phyloP scores from a whole-genome alignment of 2,888 invertebrate species.

The Agonum fuliginosum region DNA sequence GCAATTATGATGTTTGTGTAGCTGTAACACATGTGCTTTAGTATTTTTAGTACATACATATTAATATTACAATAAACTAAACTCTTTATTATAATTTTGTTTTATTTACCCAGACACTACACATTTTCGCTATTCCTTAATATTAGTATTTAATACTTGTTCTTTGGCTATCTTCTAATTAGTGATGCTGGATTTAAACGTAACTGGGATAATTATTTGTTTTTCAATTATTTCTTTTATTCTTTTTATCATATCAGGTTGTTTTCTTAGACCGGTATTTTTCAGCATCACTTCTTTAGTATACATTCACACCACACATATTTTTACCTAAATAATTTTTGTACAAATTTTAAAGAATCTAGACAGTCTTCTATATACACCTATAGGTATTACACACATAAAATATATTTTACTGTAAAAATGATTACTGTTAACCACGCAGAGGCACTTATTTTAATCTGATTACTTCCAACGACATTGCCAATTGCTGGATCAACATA shows the following conservation, averaged over 20 bases:
- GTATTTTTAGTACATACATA: constrained; percentile 48
- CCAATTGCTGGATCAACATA: constrained; percentile 66
- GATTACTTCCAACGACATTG: constrained; percentile 25
- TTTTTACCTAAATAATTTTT: constrained; percentile 37
- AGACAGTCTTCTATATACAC: constrained; percentile 52
- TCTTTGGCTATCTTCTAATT: too few species aligned
- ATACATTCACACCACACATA: constrained; percentile 37
- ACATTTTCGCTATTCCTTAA: not conserved
- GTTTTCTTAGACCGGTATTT: too few species aligned
- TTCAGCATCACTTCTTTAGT: too few species aligned
- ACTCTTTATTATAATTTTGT: constrained; percentile 44
- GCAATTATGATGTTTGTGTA: constrained; percentile 38
- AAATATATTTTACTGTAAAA: constrained; percentile 23
- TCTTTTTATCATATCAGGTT: too few species aligned
- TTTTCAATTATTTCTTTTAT: not conserved
- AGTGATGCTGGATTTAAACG: too few species aligned
- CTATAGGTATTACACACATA: constrained; percentile 24
- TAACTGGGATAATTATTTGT: too few species aligned
- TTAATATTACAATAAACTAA: constrained; percentile 43
- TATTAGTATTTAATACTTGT: not conserved
- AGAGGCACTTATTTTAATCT: constrained; percentile 44
- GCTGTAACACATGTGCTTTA: constrained; percentile 34
- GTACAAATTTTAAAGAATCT: constrained; percentile 53
- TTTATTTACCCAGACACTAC: constrained; percentile 37
- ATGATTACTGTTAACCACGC: not conserved